A percentile compares a stretch with the other conserved stretches of the same genome.
Evolutionary conservation across 1,140 invertebrate species (phyloP).

Genomic region (Drosophila melanica): DNA sequence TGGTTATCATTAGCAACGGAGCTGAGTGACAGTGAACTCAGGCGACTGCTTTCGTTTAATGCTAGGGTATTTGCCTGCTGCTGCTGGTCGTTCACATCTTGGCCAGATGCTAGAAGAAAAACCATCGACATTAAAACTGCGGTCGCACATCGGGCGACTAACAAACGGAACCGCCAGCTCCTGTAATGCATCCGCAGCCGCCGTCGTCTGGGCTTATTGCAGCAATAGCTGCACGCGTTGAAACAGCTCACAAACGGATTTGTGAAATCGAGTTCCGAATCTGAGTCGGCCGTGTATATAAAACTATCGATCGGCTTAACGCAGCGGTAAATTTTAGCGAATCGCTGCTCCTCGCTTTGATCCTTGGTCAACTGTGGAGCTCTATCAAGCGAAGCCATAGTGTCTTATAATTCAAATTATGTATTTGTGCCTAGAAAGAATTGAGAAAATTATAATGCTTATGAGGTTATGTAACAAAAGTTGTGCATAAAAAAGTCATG

Average conservation of each 20-base stretch:
- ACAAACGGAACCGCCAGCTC: slow-evolving; percentile 4
- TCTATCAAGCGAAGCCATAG: slow-evolving; percentile 2
- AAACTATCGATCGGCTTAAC: not conserved
- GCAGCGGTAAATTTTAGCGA: not conserved
- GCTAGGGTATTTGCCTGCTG: not conserved
- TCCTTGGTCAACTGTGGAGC: slow-evolving; percentile 2
- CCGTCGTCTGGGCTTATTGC: not conserved
- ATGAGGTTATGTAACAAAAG: not conserved
- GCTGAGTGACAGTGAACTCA: not conserved
- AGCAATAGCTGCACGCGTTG: not conserved
- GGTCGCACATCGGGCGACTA: slow-evolving; percentile 20
- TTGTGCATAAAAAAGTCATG: no score
- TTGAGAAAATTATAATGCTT: not conserved
- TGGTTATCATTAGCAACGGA: not conserved
- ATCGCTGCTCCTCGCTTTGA: not conserved
- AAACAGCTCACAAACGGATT: slow-evolving; percentile 1
- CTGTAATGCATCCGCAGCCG: slow-evolving; percentile 4
- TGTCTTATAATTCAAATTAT: not conserved
- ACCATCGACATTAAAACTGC: slow-evolving; percentile 31
- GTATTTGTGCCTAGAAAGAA: slow-evolving; percentile 12
- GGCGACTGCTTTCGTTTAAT: slow-evolving; percentile 1
- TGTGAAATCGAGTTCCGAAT: not conserved
- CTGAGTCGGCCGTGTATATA: not conserved
- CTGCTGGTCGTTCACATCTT: slow-evolving; percentile 14
- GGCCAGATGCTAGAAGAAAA: slow-evolving; percentile 38